phyloP scores from a whole-genome alignment of 23 tunicate species.

The Trididemnum miniatum region DNA sequence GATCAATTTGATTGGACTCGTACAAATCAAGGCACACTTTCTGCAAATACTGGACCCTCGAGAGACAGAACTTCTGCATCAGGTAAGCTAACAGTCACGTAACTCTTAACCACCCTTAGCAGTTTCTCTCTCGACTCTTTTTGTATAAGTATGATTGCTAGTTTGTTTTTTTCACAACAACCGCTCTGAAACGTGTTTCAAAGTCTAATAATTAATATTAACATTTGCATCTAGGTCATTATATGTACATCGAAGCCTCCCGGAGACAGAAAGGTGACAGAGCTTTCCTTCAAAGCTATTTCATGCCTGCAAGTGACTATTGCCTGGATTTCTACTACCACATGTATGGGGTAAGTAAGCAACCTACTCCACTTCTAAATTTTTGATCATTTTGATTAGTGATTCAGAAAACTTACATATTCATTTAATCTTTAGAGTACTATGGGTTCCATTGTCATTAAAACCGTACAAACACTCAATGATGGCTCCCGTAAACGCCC shows the following conservation, averaged over 20 bases:
- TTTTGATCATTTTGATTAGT: not conserved
- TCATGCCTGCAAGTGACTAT: conserved; percentile 48
- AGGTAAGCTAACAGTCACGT: conserved; percentile 30
- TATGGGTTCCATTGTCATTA: not conserved
- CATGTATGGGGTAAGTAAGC: conserved; percentile 92
- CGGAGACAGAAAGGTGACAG: conserved; percentile 45
- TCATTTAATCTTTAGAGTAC: not conserved
- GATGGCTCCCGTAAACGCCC: not conserved
- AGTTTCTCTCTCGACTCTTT: too few relatives aligned
- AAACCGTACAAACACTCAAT: not conserved
- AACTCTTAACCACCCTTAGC: too few relatives aligned
- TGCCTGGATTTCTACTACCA: conserved; percentile 69
- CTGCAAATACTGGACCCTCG: conserved; percentile 64
- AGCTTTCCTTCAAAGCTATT: conserved; percentile 51
- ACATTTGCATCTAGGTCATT: conserved; percentile 44
- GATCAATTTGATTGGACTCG: conserved; percentile 83
- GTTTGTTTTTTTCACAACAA: too few relatives aligned
- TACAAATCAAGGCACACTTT: conserved; percentile 34
- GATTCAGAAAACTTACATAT: not conserved
- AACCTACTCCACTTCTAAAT: too few relatives aligned
- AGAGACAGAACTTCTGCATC: conserved; percentile 66
- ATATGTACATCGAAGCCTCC: conserved; percentile 79
- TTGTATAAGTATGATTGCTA: too few relatives aligned
- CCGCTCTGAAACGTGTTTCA: not conserved
- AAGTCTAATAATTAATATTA: not conserved